These are phyloP conservation scores for Perithous albicinctus DNA, from an alignment of 2,888 invertebrate genomes.

Conservation along the genomic window DNA sequence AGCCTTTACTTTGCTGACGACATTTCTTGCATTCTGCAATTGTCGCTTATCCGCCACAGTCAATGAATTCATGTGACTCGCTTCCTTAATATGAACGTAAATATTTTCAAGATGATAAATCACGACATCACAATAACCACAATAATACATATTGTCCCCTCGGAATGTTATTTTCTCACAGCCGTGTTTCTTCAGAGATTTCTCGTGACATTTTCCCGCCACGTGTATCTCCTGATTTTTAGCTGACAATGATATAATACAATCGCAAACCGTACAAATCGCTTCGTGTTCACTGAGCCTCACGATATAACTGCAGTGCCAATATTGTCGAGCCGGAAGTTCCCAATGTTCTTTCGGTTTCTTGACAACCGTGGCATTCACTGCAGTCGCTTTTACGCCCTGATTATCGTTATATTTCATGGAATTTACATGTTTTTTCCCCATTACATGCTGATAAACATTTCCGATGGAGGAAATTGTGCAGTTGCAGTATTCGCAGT, in stretches of 20 bases:
- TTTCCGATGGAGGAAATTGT: neutral
- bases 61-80: neutral
- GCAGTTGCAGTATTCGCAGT: slow-evolving; percentile 24
- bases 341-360: neutral
- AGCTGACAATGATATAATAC: neutral
- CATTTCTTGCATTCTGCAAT: neutral
- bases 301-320: slow-evolving; percentile 6
- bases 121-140: neutral
- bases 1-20: neutral
- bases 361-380: neutral
- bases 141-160: neutral
- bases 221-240: neutral
- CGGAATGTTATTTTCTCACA: neutral
- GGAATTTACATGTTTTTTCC: neutral
- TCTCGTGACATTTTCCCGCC: neutral
- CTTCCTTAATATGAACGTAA: neutral
- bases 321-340: neutral
- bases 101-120: neutral
- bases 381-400: neutral
- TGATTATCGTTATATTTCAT: neutral
- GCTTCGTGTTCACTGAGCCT: neutral
- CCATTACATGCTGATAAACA: slow-evolving; percentile 6
- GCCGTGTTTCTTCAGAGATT: neutral
- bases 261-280: slow-evolving; percentile 9
- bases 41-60: neutral